These are phyloP conservation scores for Calephelis nemesis DNA, from an alignment of 1,140 invertebrate species.

Conservation along the genomic window DNA sequence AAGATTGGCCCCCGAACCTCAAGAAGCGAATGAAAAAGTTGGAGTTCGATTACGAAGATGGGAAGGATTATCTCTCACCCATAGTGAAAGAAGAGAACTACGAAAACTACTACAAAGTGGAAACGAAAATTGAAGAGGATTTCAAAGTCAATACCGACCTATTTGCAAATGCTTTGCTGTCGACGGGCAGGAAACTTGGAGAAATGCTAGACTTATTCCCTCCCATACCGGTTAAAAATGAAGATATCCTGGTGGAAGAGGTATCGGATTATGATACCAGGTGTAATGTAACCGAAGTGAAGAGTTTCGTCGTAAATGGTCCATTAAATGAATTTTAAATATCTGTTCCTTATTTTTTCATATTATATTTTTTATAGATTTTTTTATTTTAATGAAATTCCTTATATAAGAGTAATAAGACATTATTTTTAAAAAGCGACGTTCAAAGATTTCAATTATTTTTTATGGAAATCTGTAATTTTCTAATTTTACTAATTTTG, in stretches of 20 bases:
- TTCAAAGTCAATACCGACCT: slow-evolving; percentile 42
- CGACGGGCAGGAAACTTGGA: slow-evolving; percentile 57
- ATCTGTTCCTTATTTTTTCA: slow-evolving; percentile 28
- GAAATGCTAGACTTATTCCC: slow-evolving; percentile 55
- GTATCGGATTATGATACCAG: slow-evolving; percentile 56
- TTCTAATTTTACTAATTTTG: too few relatives aligned
- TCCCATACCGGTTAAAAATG: slow-evolving; percentile 61
- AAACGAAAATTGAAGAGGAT: slow-evolving; percentile 41
- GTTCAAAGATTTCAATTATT: too few relatives aligned
- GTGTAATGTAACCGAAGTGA: slow-evolving; percentile 55
- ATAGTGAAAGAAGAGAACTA: slow-evolving; percentile 70
- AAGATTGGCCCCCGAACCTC: slow-evolving; percentile 66
- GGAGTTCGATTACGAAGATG: slow-evolving; percentile 69
- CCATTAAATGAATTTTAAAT: slow-evolving; percentile 48
- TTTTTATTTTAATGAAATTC: slow-evolving; percentile 44
- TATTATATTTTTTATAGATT: slow-evolving; percentile 43
- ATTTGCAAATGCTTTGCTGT: slow-evolving; percentile 53
- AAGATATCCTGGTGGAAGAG: slow-evolving; percentile 65
- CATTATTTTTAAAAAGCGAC: too few relatives aligned
- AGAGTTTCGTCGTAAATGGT: slow-evolving; percentile 65
- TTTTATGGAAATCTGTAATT: too few relatives aligned
- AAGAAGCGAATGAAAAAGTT: slow-evolving; percentile 71
- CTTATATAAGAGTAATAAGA: slow-evolving; percentile 25
- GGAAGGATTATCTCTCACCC: slow-evolving; percentile 59
- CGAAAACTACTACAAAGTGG: slow-evolving; percentile 48